A percentile compares a stretch with the other conserved stretches of the same genome.
Conservation (phyloP, 2,888 invertebrate genomes). For the Nesidiocoris tenuis region DNA sequence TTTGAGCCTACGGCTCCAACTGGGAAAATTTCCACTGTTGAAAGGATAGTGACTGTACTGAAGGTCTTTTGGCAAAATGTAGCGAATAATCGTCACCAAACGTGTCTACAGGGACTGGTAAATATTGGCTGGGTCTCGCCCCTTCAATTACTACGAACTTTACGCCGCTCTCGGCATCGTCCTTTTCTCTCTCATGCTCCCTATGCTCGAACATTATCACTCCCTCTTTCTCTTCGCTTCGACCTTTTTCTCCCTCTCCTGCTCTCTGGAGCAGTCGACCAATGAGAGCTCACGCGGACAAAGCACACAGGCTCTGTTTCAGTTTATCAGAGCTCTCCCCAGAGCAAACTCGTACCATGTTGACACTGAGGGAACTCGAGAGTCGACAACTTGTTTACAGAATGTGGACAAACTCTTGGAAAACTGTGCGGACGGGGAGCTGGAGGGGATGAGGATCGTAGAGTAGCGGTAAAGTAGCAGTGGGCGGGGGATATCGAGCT, state of each 20-base stretch:
- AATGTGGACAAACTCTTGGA: constrained; percentile 8
- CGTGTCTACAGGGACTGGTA: constrained; percentile 4
- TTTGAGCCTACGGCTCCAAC: too few relatives aligned
- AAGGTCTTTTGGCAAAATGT: not conserved
- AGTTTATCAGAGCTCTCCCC: constrained; percentile 6
- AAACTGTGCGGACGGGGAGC: not conserved
- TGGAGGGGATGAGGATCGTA: not conserved
- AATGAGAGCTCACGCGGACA: too few relatives aligned
- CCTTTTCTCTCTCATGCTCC: too few relatives aligned
- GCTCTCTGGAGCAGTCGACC: too few relatives aligned
- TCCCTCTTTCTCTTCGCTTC: not conserved
- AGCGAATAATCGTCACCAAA: constrained; percentile 5
- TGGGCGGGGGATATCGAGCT: not conserved
- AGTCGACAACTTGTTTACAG: constrained; percentile 10
- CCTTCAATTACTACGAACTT: constrained; percentile 4
- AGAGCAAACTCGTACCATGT: constrained; percentile 1
- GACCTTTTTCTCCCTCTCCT: too few relatives aligned
- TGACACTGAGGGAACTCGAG: constrained; percentile 2
- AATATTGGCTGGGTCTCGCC: constrained; percentile 7
- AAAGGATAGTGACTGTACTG: not conserved
- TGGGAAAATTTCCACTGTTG: not conserved
- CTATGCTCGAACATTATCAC: not conserved
- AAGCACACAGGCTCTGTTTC: not conserved
- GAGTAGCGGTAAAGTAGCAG: not conserved
- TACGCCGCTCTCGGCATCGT: not conserved